Evolutionary conservation across 37 sponge, comb jelly and placozoan species (phyloP), one percentile per base, ranked within the genome.

Genomic region (Petrosia ficiformis): DNA sequence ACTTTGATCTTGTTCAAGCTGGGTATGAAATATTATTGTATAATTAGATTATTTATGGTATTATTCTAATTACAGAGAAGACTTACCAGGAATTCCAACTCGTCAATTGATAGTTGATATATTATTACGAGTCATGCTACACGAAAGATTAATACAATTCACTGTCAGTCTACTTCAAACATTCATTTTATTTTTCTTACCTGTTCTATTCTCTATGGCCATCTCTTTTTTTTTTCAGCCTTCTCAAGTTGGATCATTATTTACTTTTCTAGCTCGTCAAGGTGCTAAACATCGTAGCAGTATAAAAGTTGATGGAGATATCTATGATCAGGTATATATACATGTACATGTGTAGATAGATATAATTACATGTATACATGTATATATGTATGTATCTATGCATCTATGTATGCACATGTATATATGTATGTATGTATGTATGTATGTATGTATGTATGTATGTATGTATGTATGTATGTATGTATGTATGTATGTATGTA

Each of bases 221-320:
- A n/a, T n/a, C n/a, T n/a, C n/a, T 76, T 14, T 43, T 32, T 6
- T 39, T 37, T 28, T 70, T 32, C 65, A 90, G 87, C 80, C 91
- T 25, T 84, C 91, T 3, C 91, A 90, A 69, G 79, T 90, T 32
- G 91, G 91, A 3, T 90, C 86, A 3, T 72, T 92, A 59, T 92
- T 92, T 63, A 92, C 93, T 6, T 92, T 92, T 75, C 67, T 92
- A 36, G 93, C 93, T 31, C 56, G 93, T 29, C 93, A 92, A 31
- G 82, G 78, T 2, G 89, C 90, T n/a, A 80, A 75, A 33, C 72
- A 87, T 70, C 54, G 72, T 14, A 39, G 57, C 26, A 72, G 71
- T 57, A 88, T 90, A n/a, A 48, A 42, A 35, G 88, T 90, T 36
- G 73, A 82, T 37, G 80, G 74, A 57, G 72, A 73, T 31, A 57